Conservation (phyloP, 2,113 vertebrate species). For the Morone saxatilis region DNA sequence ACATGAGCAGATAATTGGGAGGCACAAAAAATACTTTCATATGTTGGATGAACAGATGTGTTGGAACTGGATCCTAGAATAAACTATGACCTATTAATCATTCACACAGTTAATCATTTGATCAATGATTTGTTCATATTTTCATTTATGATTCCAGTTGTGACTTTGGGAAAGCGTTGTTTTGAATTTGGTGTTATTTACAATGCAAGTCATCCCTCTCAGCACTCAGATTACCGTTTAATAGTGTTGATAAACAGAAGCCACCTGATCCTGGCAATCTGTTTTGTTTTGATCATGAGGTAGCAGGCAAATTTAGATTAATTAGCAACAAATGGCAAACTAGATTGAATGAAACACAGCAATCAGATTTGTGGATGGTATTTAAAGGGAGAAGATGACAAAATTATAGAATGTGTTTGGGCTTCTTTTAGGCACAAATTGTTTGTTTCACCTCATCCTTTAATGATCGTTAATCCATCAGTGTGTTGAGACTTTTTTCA, state of each 20-base stretch:
- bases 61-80: neutral
- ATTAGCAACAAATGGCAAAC: slow-evolving; percentile 67
- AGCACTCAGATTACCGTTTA: slow-evolving; percentile 19
- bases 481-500: neutral
- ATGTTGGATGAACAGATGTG: neutral
- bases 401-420: slow-evolving; percentile 45
- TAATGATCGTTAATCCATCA: slow-evolving; percentile 47
- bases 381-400: slow-evolving; percentile 39
- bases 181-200: slow-evolving; percentile 10
- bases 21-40: neutral
- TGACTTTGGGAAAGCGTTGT: neutral
- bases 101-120: neutral
- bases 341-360: slow-evolving; percentile 58
- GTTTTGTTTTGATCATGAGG: slow-evolving; percentile 61
- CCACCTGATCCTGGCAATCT: slow-evolving; percentile 62
- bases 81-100: neutral
- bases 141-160: neutral
- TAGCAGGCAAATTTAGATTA: slow-evolving; percentile 62
- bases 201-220: slow-evolving; percentile 26
- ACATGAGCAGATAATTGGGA: slow-evolving; percentile 3
- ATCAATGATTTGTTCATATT: neutral
- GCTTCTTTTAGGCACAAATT: slow-evolving; percentile 40
- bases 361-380: slow-evolving; percentile 41
- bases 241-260: slow-evolving; percentile 62
- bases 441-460: slow-evolving; percentile 45